Conservation (phyloP, 2,888 invertebrate species). For the Oxyscelio sp. region DNA sequence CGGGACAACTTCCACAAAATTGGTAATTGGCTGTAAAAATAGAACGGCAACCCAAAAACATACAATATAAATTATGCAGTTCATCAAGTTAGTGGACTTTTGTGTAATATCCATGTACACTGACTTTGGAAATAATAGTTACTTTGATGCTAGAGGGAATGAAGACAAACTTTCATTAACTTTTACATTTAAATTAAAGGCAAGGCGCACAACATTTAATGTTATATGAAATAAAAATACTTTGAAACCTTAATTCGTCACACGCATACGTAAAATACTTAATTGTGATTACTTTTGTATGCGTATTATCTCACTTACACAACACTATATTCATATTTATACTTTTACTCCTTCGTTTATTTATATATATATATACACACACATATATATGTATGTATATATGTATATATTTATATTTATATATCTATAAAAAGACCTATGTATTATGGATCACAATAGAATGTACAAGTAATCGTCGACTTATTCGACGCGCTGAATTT, state of each 20-base stretch:
- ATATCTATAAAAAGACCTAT: slow-evolving; percentile 70
- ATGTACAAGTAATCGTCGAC: slow-evolving; percentile 68
- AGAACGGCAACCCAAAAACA: too few species aligned
- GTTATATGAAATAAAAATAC: slow-evolving; percentile 25
- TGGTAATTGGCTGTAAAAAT: too few species aligned
- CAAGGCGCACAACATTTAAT: too few species aligned
- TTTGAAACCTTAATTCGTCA: slow-evolving; percentile 43
- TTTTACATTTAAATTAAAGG: too few species aligned
- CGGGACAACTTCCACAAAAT: background rate
- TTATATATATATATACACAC: slow-evolving; percentile 66
- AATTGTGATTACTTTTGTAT: slow-evolving; percentile 29
- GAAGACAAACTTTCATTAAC: background rate
- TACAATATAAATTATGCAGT: background rate
- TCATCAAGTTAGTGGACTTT: slow-evolving; percentile 34
- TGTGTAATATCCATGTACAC: slow-evolving; percentile 41
- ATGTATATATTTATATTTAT: slow-evolving; percentile 43
- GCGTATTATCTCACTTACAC: slow-evolving; percentile 25
- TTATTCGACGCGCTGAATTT: slow-evolving; percentile 62
- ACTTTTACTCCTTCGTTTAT: slow-evolving; percentile 59
- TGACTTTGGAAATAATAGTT: slow-evolving; percentile 34
- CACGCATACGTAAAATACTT: slow-evolving; percentile 32
- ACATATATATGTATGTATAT: too few species aligned
- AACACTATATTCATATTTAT: slow-evolving; percentile 47
- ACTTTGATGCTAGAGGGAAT: slow-evolving; percentile 14
- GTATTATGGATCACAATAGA: slow-evolving; percentile 69